phyloP scores from a whole-genome alignment of 2,888 invertebrate species.

The Crepidodera aurea region DNA sequence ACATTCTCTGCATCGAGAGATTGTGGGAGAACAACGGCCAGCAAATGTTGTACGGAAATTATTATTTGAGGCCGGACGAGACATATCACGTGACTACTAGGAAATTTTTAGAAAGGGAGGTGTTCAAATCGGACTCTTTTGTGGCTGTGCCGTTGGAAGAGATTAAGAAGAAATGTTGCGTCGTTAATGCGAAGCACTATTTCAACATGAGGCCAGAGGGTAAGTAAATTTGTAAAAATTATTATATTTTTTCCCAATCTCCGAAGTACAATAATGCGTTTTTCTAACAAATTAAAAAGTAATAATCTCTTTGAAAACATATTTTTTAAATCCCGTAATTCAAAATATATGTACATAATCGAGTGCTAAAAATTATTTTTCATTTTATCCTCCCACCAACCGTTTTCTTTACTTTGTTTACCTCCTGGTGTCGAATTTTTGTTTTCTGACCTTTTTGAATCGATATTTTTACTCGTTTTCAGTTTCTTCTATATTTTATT shows the following conservation, averaged over 20 bases:
- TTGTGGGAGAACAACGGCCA: slow-evolving; percentile 85
- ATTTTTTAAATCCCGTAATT: too few species aligned
- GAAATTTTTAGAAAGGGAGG: slow-evolving; percentile 95
- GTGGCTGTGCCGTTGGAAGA: slow-evolving; percentile 85
- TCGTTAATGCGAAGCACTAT: slow-evolving; percentile 94
- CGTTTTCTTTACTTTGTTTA: too few species aligned
- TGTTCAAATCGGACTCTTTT: slow-evolving; percentile 93
- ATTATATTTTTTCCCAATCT: not conserved
- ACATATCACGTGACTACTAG: slow-evolving; percentile 95
- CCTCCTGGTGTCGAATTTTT: too few species aligned
- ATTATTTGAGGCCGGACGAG: slow-evolving; percentile 91
- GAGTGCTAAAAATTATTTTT: too few species aligned
- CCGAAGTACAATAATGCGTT: too few species aligned
- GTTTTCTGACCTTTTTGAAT: too few species aligned
- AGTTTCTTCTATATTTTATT: too few species aligned
- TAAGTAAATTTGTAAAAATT: slow-evolving; percentile 44
- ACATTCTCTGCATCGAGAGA: slow-evolving; percentile 72
- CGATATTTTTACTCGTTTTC: too few species aligned
- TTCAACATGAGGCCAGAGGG: slow-evolving; percentile 87
- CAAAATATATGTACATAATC: too few species aligned
- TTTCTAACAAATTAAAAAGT: too few species aligned
- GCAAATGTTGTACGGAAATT: slow-evolving; percentile 90
- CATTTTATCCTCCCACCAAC: too few species aligned
- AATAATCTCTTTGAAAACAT: too few species aligned
- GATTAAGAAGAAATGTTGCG: slow-evolving; percentile 88